Evolutionary conservation across 2,888 invertebrate genomes (phyloP), one percentile per base, ranked within the genome.

Genomic region (Epinotia ramella): DNA sequence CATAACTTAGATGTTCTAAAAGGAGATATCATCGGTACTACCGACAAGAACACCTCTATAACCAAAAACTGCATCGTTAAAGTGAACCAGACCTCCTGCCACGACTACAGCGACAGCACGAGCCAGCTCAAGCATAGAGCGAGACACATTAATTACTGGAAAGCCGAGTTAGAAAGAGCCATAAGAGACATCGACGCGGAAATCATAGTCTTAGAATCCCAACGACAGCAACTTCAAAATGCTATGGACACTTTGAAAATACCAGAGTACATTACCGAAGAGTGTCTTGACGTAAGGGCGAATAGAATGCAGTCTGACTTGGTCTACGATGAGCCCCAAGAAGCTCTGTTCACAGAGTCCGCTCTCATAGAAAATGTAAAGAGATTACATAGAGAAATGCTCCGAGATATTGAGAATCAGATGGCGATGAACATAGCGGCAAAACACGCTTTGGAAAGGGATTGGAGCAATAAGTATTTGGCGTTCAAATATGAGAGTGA

Each of bases 391-490:
- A 89, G 92, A n/a, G 95, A 96, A 79, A 95, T 96, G 60, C 86
- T 97, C 11, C 95, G 95, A 77, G 96, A 97, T 78, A 95, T 97
- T 1, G 96, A 97, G 73, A 92, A 95, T 69, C 97, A 97, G 85
- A 90, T 97, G 81, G 87, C 95, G 28, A 96, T 97, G 85, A 96
- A 98, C 82, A 96, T 97, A 68, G 96, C 97, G 0, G 96, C 97
- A 0, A 98, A 98, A 84, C 95, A 96, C 78, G 95, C 97, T 33
- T 87, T 98, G 77, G 98, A 98, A 91, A 96, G 96, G 79, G 98
- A 98, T 86, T 98, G 98, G 98, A 97, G 98, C 81, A 97, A 98
- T 86, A 98, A 98, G 91, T 95, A 95, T 79, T 96, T 97, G 79
- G 96, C 98, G 1, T 96, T 97, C 81, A 96, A 97, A 82, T 96